Evolutionary conservation across 2,888 invertebrate species (phyloP).

Genomic region (Aphodius sticticus): DNA sequence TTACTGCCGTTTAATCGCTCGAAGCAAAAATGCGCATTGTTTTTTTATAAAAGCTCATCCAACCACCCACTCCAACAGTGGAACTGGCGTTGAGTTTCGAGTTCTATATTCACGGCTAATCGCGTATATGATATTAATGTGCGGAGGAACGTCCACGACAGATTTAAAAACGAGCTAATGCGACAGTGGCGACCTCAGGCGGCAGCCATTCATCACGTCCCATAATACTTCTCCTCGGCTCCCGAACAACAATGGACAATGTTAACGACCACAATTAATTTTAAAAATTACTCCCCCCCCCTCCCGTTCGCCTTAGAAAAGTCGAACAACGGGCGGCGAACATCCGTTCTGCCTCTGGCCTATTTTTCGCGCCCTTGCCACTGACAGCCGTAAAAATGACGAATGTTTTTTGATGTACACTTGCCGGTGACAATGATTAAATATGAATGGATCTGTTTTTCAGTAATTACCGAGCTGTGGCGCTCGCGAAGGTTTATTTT

Average conservation of each 20-base stretch:
- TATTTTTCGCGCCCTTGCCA: conserved; percentile 17
- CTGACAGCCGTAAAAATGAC: conserved; percentile 23
- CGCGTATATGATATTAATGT: conserved; percentile 62
- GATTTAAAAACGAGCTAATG: conserved; percentile 60
- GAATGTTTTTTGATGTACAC: conserved; percentile 20
- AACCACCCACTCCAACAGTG: neutral
- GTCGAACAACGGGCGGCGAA: conserved; percentile 10
- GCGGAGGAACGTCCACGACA: conserved; percentile 59
- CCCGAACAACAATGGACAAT: conserved; percentile 54
- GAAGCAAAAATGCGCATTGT: too few species aligned
- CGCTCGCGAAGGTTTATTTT: neutral
- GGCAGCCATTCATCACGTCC: conserved; percentile 56
- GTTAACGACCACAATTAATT: conserved; percentile 53
- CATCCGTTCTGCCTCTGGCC: conserved; percentile 9
- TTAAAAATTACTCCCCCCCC: conserved; percentile 44
- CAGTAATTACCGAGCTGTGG: neutral
- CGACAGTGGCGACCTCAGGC: conserved; percentile 57
- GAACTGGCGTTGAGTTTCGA: neutral
- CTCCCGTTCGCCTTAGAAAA: conserved; percentile 18
- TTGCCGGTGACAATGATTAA: conserved; percentile 26
- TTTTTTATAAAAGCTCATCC: neutral
- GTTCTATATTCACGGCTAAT: conserved; percentile 54
- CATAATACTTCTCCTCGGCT: conserved; percentile 50
- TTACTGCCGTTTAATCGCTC: too few species aligned
- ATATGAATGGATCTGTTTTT: conserved; percentile 5